Evolutionary conservation across 92 coral and sea anemone genomes (phyloP).

Genomic region (Paramuricea clavata): DNA sequence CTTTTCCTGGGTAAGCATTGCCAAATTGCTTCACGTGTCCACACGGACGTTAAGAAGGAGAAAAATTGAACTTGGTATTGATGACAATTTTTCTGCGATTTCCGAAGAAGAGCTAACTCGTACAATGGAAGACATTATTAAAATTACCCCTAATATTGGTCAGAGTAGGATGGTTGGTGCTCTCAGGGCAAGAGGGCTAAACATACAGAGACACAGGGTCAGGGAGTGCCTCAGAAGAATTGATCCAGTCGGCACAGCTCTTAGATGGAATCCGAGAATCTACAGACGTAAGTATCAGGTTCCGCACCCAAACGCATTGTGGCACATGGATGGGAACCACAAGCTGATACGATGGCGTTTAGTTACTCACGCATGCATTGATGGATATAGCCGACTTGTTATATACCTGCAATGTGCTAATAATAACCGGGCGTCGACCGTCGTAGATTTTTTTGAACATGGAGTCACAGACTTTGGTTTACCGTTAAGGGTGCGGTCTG

Average conservation of each 20-base stretch:
- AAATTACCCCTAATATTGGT: not conserved
- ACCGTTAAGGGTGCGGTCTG: conserved; percentile 66
- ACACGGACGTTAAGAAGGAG: not conserved
- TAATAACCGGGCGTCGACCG: conserved; percentile 65
- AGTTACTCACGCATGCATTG: conserved; percentile 61
- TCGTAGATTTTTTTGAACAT: conserved; percentile 46
- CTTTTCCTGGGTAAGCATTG: not conserved
- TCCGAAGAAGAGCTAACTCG: not conserved
- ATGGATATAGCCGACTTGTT: conserved; percentile 67
- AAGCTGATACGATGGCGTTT: conserved; percentile 63
- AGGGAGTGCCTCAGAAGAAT: not conserved
- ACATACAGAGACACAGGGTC: not conserved
- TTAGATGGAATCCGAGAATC: conserved; percentile 17
- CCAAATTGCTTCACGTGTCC: not conserved
- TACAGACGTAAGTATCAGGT: conserved; percentile 40
- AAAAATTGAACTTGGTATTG: not conserved
- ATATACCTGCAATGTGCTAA: conserved; percentile 50
- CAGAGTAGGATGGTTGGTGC: not conserved
- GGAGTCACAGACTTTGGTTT: conserved; percentile 63
- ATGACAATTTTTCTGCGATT: not conserved
- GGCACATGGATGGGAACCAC: conserved; percentile 72
- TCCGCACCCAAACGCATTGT: conserved; percentile 47
- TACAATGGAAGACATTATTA: not conserved
- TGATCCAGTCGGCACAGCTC: not conserved
- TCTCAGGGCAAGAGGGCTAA: not conserved